These are phyloP conservation scores for Calycopis cecrops DNA, from an alignment of 1,140 invertebrate species.

Conservation along the genomic window DNA sequence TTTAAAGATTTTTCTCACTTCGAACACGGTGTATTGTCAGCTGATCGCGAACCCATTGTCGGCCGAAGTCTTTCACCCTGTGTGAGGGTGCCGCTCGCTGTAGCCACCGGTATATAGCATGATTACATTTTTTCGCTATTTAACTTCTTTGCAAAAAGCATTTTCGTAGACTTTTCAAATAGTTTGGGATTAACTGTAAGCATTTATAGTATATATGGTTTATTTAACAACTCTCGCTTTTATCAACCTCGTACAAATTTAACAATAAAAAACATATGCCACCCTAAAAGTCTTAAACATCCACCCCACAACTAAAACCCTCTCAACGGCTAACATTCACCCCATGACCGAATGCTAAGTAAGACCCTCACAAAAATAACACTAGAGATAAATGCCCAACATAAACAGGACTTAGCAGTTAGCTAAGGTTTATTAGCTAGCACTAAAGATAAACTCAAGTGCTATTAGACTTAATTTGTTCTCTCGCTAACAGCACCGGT, in stretches of 20 bases:
- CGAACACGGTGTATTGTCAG: too few species aligned
- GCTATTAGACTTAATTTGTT: not conserved
- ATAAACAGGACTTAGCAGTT: constrained; percentile 2
- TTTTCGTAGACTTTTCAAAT: too few species aligned
- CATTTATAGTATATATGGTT: too few species aligned
- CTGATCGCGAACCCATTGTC: too few species aligned
- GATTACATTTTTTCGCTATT: too few species aligned
- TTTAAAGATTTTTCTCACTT: too few species aligned
- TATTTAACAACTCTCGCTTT: not conserved
- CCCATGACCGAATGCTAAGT: not conserved
- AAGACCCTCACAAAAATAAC: not conserved
- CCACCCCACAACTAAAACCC: not conserved
- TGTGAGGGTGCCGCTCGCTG: too few species aligned
- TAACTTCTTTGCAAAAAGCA: too few species aligned
- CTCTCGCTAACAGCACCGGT: not conserved
- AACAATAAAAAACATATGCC: not conserved
- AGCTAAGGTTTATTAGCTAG: not conserved
- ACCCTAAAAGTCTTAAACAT: not conserved
- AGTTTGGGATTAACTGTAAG: too few species aligned
- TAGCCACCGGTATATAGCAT: too few species aligned
- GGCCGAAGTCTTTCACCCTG: too few species aligned
- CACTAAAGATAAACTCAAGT: not conserved
- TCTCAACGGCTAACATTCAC: not conserved
- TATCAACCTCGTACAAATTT: too few species aligned
- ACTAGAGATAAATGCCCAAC: not conserved